These are phyloP conservation scores for Sesia apiformis DNA, from an alignment of 2,888 invertebrate species.

Conservation along the genomic window DNA sequence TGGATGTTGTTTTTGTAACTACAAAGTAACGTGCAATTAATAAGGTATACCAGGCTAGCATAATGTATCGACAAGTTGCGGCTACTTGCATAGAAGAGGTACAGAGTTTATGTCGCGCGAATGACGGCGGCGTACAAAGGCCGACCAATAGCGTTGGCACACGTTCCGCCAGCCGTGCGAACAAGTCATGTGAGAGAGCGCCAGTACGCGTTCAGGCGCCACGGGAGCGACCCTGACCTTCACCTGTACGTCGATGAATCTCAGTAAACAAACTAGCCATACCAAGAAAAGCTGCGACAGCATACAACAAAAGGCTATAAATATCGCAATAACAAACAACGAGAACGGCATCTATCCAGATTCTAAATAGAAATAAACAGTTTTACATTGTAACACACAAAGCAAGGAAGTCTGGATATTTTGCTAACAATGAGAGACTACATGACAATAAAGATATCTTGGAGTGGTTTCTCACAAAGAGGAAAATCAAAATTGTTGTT, in stretches of 20 bases:
- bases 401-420: constrained; percentile 22
- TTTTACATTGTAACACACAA: constrained; percentile 15
- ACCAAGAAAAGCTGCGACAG: constrained; percentile 2
- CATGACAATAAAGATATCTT: neutral
- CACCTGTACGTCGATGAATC: constrained; percentile 30
- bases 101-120: neutral
- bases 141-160: constrained; percentile 43
- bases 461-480: too few relatives aligned
- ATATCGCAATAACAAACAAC: constrained; percentile 7
- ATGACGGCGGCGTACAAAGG: neutral
- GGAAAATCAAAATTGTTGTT: too few relatives aligned
- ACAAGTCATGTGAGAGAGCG: constrained; percentile 53
- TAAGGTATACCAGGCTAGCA: neutral
- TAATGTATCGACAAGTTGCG: neutral
- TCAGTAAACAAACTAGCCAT: constrained; percentile 30
- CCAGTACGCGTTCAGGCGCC: constrained; percentile 36
- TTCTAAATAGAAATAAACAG: constrained; percentile 10
- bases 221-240: constrained; percentile 52
- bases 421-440: constrained; percentile 16
- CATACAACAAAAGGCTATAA: constrained; percentile 11
- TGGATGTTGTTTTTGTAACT: neutral
- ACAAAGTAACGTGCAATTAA: neutral
- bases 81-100: neutral
- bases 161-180: constrained; percentile 23
- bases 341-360: constrained; percentile 6